phyloP scores from a whole-genome alignment of 2,113 vertebrate species.

The Benitochromis conjunctus region DNA sequence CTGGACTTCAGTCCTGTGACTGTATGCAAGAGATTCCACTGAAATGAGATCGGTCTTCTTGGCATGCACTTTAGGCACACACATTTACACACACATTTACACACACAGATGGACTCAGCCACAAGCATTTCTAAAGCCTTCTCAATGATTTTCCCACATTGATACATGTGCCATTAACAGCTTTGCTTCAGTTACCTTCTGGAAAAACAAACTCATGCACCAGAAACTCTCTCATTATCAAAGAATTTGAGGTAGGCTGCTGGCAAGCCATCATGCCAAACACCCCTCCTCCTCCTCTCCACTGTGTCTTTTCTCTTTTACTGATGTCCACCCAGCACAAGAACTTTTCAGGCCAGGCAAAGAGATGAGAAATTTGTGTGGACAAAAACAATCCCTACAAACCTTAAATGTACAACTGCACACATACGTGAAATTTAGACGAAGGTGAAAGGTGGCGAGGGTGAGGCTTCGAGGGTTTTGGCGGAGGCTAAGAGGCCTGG shows the following conservation, averaged over 20 bases:
- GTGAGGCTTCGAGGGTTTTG: neutral
- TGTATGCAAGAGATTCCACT: conserved; percentile 52
- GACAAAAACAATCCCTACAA: neutral
- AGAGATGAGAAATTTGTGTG: neutral
- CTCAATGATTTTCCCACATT: conserved; percentile 41
- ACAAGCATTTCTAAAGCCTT: conserved; percentile 18
- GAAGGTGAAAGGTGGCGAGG: neutral
- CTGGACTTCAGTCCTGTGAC: conserved; percentile 9
- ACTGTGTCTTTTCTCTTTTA: neutral
- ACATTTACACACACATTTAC: neutral
- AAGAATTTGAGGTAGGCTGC: conserved; percentile 20
- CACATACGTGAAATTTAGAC: neutral
- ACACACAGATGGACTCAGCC: neutral
- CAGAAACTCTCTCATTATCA: conserved; percentile 3
- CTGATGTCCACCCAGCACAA: neutral
- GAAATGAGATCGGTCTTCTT: conserved; percentile 50
- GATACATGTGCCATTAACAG: conserved; percentile 14
- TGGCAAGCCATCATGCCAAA: neutral
- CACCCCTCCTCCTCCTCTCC: neutral
- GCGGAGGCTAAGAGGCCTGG: conserved; percentile 7
- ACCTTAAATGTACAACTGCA: neutral
- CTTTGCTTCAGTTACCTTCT: conserved; percentile 10
- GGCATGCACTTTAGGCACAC: neutral
- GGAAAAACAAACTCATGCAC: conserved; percentile 15
- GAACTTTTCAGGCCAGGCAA: neutral